Conservation (phyloP, 2,113 vertebrate genomes). For the Ptilonorhynchus violaceus region DNA sequence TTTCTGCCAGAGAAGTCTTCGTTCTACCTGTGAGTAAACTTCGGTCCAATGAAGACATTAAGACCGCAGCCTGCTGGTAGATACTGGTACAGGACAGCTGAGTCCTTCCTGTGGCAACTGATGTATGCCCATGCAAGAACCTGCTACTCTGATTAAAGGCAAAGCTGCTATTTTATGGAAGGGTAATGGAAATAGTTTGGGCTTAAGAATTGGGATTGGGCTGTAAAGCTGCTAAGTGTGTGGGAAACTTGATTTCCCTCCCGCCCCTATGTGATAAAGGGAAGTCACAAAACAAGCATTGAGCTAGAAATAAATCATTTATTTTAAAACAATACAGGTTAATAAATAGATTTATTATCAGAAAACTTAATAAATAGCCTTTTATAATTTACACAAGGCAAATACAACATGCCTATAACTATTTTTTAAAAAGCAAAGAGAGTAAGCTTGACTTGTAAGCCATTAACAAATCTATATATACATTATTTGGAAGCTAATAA, state of each 20-base stretch:
- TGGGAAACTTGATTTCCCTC: not conserved
- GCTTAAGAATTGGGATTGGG: not conserved
- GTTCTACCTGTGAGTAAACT: not conserved
- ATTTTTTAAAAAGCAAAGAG: conserved; percentile 71
- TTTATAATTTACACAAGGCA: conserved; percentile 78
- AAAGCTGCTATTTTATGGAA: not conserved
- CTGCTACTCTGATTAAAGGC: not conserved
- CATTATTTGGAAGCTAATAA: conserved; percentile 62
- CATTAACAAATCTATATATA: conserved; percentile 65
- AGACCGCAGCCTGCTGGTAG: not conserved
- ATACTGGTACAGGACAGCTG: not conserved
- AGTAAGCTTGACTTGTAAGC: conserved; percentile 66
- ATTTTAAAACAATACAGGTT: conserved; percentile 80
- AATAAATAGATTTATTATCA: conserved; percentile 76
- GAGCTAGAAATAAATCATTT: conserved; percentile 77
- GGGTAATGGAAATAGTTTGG: not conserved
- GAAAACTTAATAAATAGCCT: conserved; percentile 80
- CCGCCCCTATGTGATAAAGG: not conserved
- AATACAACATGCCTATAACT: conserved; percentile 76
- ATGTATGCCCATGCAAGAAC: not conserved
- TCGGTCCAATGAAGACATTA: not conserved
- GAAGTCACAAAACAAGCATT: conserved; percentile 6
- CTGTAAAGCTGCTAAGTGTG: not conserved
- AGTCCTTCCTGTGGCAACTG: not conserved
- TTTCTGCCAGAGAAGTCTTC: not conserved